Evolutionary conservation across 2,888 invertebrate species (phyloP).

Genomic region (Ferdinandea cuprea): DNA sequence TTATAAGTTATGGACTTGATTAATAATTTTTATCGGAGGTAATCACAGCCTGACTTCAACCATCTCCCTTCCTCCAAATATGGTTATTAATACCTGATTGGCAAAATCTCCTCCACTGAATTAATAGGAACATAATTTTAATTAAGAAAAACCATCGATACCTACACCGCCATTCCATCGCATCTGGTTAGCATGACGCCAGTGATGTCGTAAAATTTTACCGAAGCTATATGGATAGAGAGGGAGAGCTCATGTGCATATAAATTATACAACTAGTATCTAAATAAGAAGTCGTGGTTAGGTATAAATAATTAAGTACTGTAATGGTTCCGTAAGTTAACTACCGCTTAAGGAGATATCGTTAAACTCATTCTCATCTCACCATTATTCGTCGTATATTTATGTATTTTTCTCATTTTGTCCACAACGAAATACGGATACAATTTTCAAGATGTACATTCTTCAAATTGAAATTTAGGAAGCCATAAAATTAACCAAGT

Average conservation of each 20-base stretch:
- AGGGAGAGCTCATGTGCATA: conserved; percentile 1
- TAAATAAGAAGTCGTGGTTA: too few relatives aligned
- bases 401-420: conserved; percentile 19
- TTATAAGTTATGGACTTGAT: conserved; percentile 9
- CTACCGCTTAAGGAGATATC: conserved; percentile 54
- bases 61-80: background rate
- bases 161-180: background rate
- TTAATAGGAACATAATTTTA: conserved; percentile 26
- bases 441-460: conserved; percentile 39
- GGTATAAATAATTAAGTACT: conserved; percentile 10
- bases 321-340: conserved; percentile 55
- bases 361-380: conserved; percentile 47
- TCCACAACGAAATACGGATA: conserved; percentile 17
- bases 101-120: conserved; percentile 1
- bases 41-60: conserved; percentile 20
- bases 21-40: conserved; percentile 16
- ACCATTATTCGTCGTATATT: conserved; percentile 11
- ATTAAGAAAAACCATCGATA: conserved; percentile 45
- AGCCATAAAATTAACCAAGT: conserved; percentile 67
- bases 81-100: conserved; percentile 51
- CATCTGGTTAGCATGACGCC: conserved; percentile 57
- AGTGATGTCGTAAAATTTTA: conserved; percentile 47
- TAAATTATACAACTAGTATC: background rate
- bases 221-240: conserved; percentile 13
- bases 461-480: conserved; percentile 69